Percentiles rank a stretch among this genome's conserved stretches.
These are phyloP conservation scores for Indicator maculatus DNA, from an alignment of 2,113 vertebrate species.

Conservation along the genomic window DNA sequence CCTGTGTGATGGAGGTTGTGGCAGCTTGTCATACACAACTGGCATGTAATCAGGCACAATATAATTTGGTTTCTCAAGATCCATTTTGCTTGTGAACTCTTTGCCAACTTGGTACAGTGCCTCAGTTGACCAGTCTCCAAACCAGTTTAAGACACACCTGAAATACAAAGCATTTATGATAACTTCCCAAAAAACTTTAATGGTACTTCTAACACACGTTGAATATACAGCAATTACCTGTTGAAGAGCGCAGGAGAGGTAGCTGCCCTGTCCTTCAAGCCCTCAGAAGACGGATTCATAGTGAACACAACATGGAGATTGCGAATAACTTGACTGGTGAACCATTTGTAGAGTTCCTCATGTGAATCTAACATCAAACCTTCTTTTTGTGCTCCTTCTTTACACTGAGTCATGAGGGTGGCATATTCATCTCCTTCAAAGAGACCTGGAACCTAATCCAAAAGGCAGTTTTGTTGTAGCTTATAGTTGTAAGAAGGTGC, in stretches of 20 bases:
- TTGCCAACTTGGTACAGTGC: conserved; percentile 98
- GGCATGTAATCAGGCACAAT: conserved; percentile 98
- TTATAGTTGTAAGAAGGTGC: not conserved
- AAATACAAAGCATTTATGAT: not conserved
- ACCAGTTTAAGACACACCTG: conserved; percentile 99
- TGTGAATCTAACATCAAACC: conserved; percentile 98
- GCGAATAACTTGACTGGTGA: conserved; percentile 98
- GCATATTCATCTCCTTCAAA: conserved; percentile 98
- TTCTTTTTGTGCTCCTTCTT: conserved; percentile 98
- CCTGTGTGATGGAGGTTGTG: conserved; percentile 90
- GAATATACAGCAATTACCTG: conserved; percentile 77
- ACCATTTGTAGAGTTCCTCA: conserved; percentile 98
- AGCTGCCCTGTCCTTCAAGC: conserved; percentile 95
- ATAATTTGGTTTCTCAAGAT: conserved; percentile 98
- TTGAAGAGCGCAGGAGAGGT: conserved; percentile 98
- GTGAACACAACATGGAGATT: conserved; percentile 99
- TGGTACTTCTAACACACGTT: not conserved
- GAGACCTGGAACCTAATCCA: conserved; percentile 90
- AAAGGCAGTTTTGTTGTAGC: not conserved
- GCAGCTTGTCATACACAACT: conserved; percentile 92
- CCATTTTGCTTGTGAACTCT: conserved; percentile 99
- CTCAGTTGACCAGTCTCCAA: conserved; percentile 99
- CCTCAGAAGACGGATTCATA: conserved; percentile 99
- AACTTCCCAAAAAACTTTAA: not conserved
- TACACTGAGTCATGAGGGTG: conserved; percentile 98